Evolutionary conservation across 2,888 invertebrate genomes (phyloP).

Genomic region (Stenurella melanura): DNA sequence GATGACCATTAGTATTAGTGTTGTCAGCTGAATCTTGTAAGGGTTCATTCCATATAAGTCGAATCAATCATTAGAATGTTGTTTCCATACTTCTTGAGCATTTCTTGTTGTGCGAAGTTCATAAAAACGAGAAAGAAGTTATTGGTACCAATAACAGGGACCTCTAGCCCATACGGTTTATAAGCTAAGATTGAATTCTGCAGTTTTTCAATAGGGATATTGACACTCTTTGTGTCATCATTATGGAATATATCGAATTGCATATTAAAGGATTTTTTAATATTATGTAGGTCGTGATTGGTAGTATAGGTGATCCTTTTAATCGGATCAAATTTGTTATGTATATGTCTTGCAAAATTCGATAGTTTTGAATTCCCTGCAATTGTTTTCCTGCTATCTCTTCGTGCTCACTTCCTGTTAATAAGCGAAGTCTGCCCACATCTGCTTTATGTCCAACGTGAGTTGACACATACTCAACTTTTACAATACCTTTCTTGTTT

Average conservation of each 20-base stretch:
- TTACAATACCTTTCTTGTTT: not conserved
- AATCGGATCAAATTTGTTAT: not conserved
- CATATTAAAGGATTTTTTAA: slow-evolving; percentile 12
- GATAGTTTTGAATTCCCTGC: slow-evolving; percentile 19
- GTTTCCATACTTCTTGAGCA: slow-evolving; percentile 5
- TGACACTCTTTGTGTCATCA: slow-evolving; percentile 1
- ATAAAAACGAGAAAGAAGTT: not conserved
- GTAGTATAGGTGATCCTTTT: slow-evolving; percentile 22
- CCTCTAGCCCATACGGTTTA: not conserved
- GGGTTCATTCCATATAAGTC: slow-evolving; percentile 19
- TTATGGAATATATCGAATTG: not conserved
- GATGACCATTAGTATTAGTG: not conserved
- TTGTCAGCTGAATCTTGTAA: slow-evolving; percentile 17
- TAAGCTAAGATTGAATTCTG: not conserved
- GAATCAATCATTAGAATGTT: slow-evolving; percentile 30
- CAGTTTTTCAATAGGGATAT: not conserved
- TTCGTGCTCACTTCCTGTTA: not conserved
- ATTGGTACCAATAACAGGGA: not conserved
- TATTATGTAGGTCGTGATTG: slow-evolving; percentile 25
- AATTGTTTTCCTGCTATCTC: slow-evolving; percentile 13
- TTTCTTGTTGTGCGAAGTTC: slow-evolving; percentile 8
- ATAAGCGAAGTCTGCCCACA: not conserved
- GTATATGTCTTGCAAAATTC: no score
- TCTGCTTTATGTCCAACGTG: slow-evolving; percentile 12
- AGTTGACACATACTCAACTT: no score